Conservation (phyloP, 2,113 vertebrate species). For the Egretta garzetta region DNA sequence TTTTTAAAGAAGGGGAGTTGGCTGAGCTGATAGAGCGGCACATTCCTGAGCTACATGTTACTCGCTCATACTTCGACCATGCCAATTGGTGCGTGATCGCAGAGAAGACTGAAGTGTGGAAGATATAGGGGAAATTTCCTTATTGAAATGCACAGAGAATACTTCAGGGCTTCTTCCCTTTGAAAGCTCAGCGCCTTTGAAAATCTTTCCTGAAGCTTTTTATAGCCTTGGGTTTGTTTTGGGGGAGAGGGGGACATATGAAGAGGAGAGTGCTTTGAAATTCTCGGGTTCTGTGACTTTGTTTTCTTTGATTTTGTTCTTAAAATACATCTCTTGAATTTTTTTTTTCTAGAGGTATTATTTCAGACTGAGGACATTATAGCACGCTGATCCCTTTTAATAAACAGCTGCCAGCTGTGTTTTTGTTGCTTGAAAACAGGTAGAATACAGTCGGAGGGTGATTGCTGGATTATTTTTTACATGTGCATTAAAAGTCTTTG, state of each 20-base stretch:
- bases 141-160: background rate
- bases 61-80: slow-evolving; percentile 76
- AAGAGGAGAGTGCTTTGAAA: slow-evolving; percentile 5
- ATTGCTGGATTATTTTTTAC: slow-evolving; percentile 11
- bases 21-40: slow-evolving; percentile 70
- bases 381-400: background rate
- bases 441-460: background rate
- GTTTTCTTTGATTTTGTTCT: slow-evolving; percentile 33
- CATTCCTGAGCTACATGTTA: slow-evolving; percentile 73
- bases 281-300: background rate
- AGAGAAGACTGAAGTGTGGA: slow-evolving; percentile 72
- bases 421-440: slow-evolving; percentile 15
- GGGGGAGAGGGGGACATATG: background rate
- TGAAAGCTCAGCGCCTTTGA: background rate
- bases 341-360: background rate
- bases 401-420: slow-evolving; percentile 6
- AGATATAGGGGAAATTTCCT: slow-evolving; percentile 54
- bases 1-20: slow-evolving; percentile 78
- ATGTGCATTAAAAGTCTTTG: background rate
- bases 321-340: background rate
- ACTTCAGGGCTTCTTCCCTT: background rate
- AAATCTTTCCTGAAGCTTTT: slow-evolving; percentile 33
- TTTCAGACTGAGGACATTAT: background rate
- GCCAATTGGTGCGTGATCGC: slow-evolving; percentile 75
- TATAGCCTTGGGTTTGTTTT: slow-evolving; percentile 18